These are phyloP conservation scores for Caenorhabditis macrosperma DNA, from an alignment of 2,888 invertebrate genomes.

Conservation along the genomic window DNA sequence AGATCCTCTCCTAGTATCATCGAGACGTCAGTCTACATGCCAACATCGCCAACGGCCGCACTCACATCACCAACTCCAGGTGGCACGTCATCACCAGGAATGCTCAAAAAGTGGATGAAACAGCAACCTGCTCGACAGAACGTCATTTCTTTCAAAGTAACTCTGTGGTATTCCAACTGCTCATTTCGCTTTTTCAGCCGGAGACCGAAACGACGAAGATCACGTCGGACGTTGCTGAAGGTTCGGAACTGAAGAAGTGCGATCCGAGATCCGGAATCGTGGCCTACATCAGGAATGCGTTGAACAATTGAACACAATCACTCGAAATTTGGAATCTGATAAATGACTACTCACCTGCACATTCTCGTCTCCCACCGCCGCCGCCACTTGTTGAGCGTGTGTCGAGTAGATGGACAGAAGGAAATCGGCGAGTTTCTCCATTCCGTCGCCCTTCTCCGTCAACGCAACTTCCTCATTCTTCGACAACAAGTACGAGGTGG, in stretches of 20 bases:
- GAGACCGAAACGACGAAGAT: constrained; percentile 23
- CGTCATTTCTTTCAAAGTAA: constrained; percentile 1
- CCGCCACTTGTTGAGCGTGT: constrained; percentile 59
- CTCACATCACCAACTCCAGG: too few relatives aligned
- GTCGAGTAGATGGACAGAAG: constrained; percentile 51
- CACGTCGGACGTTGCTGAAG: constrained; percentile 39
- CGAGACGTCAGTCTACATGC: constrained; percentile 6
- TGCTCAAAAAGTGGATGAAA: neutral
- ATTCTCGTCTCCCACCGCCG: constrained; percentile 46
- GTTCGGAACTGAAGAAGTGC: constrained; percentile 35
- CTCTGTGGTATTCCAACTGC: neutral
- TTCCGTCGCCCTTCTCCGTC: constrained; percentile 63
- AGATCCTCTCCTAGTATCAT: neutral
- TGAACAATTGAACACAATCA: constrained; percentile 28
- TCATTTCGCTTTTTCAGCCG: neutral
- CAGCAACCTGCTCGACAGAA: neutral
- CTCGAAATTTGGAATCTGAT: neutral
- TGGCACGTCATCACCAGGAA: too few relatives aligned
- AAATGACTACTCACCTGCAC: constrained; percentile 18
- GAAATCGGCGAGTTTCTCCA: constrained; percentile 63
- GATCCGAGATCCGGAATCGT: constrained; percentile 39
- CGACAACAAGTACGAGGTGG: constrained; percentile 40
- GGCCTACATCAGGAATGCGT: constrained; percentile 28
- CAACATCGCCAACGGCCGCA: neutral
- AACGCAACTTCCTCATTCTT: constrained; percentile 59